Base-by-base conservation (phyloP, 2,113 vertebrate species). In the Pluvialis apricaria region DNA sequence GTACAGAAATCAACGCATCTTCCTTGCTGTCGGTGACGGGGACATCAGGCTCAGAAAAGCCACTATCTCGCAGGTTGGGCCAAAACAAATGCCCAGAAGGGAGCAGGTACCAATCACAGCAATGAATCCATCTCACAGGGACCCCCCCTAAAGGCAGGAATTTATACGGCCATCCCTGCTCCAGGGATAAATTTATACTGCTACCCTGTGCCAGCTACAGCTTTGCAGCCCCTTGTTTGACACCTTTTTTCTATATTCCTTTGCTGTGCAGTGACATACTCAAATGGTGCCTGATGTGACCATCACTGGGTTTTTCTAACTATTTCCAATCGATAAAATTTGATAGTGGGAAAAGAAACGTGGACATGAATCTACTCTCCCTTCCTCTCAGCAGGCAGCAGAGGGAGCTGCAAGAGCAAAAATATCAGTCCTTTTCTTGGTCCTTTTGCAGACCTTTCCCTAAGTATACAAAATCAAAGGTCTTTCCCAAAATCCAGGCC, bases 401-500 rank as follows among this genome's bases (percentile, higher is more conserved):
- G 96, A 96, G 95, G 95, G 96, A 92, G 95, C 96, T 84, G 61
- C 58, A 82, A 52, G 72, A 87, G 49, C 34, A n/a, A 52, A 88
- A 93, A 85, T 29, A 44, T 1, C 51, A 34, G 17, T 51, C 21
- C 15, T 26, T 75, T 34, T 11, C 40, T 54, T 32, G 4, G 14
- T 68, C 7, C 31, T 32, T 82, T 5, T 9, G 28, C 32, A 83
- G 25, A 55, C 8, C 32, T 34, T 66, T 62, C 16, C 60, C 32
- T 4, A 38, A n/a, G 5, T 4, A 72, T 9, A 18, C 29, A 83
- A 51, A 88, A 77, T 26, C 51, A 34, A 55, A 85, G 8, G 16
- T 86, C 31, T 54, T 34, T 38, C 82, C 49, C 64, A 71, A 86
- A 83, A 88, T 47, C 51, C 24, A 79, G 32, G 20, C 31, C 12